phyloP scores from a whole-genome alignment of 2,113 vertebrate species.

The Brachyhypopomus gauderio region DNA sequence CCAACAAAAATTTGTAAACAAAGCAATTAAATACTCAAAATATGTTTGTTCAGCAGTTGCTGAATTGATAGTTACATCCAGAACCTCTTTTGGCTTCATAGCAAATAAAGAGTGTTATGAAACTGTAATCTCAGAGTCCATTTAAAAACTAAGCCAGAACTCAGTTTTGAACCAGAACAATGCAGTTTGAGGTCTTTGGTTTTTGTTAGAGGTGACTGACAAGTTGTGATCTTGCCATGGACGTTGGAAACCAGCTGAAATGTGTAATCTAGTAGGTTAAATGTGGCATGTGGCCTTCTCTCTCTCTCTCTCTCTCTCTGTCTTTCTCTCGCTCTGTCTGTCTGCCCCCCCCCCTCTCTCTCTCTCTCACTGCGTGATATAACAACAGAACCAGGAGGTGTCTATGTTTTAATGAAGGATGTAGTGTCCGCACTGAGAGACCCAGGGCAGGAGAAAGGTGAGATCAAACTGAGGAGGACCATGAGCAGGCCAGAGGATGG shows the following conservation, averaged over 20 bases:
- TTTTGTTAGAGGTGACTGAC: not conserved
- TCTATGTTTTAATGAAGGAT: conserved; percentile 64
- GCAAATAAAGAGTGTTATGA: not conserved
- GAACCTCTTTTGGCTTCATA: not conserved
- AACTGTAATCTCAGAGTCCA: no score
- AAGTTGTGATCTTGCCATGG: no score
- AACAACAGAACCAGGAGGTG: conserved; percentile 22
- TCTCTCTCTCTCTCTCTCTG: conserved; percentile 24
- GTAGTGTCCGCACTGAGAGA: conserved; percentile 42
- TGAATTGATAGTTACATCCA: not conserved
- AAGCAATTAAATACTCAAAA: conserved; percentile 10
- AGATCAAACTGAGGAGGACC: conserved; percentile 44
- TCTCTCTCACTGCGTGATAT: conserved; percentile 27
- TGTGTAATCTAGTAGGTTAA: not conserved
- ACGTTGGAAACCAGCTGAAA: not conserved
- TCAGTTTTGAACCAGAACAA: no score
- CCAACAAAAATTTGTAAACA: conserved; percentile 23
- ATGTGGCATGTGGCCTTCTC: conserved; percentile 5
- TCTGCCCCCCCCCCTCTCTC: not conserved
- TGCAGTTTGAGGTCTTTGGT: not conserved
- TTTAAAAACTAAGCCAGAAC: no score
- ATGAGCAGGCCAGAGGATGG: conserved; percentile 10
- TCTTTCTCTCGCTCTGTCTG: conserved; percentile 1
- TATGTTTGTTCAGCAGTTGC: not conserved
- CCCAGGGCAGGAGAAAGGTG: conserved; percentile 46